phyloP scores from a whole-genome alignment of 1,140 invertebrate genomes.

The Cylas formicarius region DNA sequence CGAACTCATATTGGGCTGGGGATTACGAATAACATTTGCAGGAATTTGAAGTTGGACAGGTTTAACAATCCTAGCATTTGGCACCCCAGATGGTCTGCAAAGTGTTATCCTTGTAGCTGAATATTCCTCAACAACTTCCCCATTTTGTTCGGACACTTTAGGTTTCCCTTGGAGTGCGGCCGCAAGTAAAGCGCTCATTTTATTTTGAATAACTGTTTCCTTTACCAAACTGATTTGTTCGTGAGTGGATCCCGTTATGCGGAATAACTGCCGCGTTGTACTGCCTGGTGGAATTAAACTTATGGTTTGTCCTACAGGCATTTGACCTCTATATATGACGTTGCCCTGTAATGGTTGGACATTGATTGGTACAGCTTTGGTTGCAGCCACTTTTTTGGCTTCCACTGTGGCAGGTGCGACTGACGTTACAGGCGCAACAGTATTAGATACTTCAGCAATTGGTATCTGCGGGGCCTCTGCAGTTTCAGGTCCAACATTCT shows the following conservation, averaged over 20 bases:
- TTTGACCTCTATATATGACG: constrained; percentile 53
- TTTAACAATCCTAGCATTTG: constrained; percentile 44
- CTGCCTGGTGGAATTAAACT: constrained; percentile 48
- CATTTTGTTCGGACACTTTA: constrained; percentile 28
- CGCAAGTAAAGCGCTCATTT: constrained; percentile 43
- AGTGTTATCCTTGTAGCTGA: constrained; percentile 19
- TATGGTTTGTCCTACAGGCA: constrained; percentile 53
- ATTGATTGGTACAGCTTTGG: constrained; percentile 32
- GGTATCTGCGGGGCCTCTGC: constrained; percentile 1
- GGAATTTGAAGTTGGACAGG: constrained; percentile 50
- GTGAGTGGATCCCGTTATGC: constrained; percentile 38
- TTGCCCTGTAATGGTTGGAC: constrained; percentile 54
- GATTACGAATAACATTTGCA: constrained; percentile 49
- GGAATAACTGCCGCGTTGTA: constrained; percentile 36
- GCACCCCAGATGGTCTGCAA: constrained; percentile 11
- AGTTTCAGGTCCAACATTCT: constrained; percentile 11
- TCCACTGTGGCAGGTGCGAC: constrained; percentile 20
- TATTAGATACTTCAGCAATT: not conserved
- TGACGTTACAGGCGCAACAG: constrained; percentile 4
- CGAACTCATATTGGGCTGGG: constrained; percentile 39
- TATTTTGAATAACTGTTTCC: constrained; percentile 42
- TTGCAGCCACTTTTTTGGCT: constrained; percentile 20
- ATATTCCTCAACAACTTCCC: constrained; percentile 32
- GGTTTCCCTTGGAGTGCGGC: constrained; percentile 40
- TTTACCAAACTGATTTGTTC: constrained; percentile 41